Percentiles rank a stretch among this genome's conserved stretches.
Evolutionary conservation across 2,797 vertebrate species (phyloP).

Genomic region (Sebastes oblongus): DNA sequence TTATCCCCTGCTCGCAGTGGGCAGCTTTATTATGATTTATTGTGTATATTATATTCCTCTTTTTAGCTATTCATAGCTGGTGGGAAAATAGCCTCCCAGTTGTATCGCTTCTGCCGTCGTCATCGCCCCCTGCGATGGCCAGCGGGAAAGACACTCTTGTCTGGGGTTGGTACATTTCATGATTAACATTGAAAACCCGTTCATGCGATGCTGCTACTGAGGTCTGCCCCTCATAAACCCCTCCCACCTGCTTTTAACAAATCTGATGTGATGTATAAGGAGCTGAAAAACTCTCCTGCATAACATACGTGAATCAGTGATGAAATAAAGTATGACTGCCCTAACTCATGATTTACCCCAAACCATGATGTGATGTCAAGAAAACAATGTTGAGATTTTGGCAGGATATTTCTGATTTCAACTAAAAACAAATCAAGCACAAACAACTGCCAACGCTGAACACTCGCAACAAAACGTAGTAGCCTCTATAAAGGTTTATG

Average conservation of each 20-base stretch:
- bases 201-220: no score
- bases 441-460: background rate
- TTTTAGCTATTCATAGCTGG: no score
- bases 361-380: background rate
- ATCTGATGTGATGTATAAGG: background rate
- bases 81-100: no score
- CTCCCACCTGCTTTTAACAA: background rate
- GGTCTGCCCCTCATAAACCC: background rate
- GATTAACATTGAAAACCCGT: no score
- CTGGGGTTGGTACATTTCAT: accelerated
- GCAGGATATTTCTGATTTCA: background rate
- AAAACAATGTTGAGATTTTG: background rate
- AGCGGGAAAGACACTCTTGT: no score
- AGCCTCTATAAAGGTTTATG: background rate
- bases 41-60: no score
- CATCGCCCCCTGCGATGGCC: no score
- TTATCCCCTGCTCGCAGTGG: no score
- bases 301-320: background rate
- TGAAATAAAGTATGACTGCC: background rate
- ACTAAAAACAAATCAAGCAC: background rate
- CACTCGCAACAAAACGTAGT: background rate
- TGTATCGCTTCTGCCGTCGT: no score
- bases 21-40: no score
- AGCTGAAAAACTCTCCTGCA: background rate
- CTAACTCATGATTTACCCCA: background rate